A percentile compares a stretch with the other conserved stretches of the same genome.
Evolutionary conservation across 2,797 vertebrate species (phyloP).

Genomic region (Sarcophilus harrisii): DNA sequence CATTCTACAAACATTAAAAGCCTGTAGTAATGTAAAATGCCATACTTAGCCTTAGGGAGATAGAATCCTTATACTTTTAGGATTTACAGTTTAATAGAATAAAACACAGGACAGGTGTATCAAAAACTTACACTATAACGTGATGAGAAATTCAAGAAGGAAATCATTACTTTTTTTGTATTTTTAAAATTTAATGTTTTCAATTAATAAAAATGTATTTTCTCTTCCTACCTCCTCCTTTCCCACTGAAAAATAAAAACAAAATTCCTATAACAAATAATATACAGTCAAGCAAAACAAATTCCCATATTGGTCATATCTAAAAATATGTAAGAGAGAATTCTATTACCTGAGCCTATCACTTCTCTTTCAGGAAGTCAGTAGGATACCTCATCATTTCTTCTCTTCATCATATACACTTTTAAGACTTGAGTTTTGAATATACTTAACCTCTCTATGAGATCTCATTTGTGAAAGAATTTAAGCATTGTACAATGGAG

Average conservation of each 20-base stretch:
- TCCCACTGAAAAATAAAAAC: neutral
- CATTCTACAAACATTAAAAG: neutral
- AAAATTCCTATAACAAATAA: neutral
- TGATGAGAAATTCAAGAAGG: neutral
- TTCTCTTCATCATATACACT: neutral
- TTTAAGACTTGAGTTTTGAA: too few species aligned
- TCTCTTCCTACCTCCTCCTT: neutral
- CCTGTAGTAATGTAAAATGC: neutral
- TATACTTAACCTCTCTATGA: too few species aligned
- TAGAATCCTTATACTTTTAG: neutral
- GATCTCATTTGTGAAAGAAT: too few species aligned
- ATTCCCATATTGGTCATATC: neutral
- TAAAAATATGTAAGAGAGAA: neutral
- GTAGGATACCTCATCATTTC: neutral
- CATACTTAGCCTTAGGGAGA: neutral
- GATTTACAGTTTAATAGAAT: neutral
- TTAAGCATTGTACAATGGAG: too few species aligned
- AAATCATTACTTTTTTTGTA: neutral
- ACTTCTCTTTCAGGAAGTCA: neutral
- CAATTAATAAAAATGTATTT: neutral
- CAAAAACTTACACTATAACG: neutral
- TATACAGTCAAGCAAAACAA: neutral
- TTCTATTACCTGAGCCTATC: neutral
- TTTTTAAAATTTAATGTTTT: neutral
- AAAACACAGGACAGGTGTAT: neutral